Conservation (phyloP, 2,797 vertebrate species). For the Allobates femoralis region DNA sequence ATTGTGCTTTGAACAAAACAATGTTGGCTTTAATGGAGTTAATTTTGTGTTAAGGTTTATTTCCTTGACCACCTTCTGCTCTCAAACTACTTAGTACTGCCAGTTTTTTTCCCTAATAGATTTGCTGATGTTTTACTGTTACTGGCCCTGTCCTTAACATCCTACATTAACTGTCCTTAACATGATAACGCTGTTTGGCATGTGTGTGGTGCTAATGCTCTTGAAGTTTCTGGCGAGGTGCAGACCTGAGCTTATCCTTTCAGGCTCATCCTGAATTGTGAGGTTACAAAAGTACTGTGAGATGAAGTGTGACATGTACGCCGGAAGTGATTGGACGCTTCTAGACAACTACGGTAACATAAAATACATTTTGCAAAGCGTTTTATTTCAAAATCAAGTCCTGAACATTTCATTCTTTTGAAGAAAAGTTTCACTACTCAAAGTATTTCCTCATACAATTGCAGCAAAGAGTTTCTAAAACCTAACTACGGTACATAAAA, state of each 20-base stretch:
- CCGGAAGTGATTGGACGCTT: background rate
- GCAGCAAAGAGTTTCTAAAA: background rate
- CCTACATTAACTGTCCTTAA: too few relatives aligned
- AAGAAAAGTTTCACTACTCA: too few relatives aligned
- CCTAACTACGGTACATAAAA: too few relatives aligned
- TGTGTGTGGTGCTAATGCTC: conserved; percentile 19
- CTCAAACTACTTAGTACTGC: background rate
- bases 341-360: background rate
- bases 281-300: conserved; percentile 22
- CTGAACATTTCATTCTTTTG: background rate
- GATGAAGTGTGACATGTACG: background rate
- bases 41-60: background rate
- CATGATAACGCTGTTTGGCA: conserved; percentile 38
- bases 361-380: background rate
- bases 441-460: background rate
- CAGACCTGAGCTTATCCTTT: background rate
- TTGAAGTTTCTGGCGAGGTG: conserved; percentile 12
- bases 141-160: conserved; percentile 19
- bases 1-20: background rate
- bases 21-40: background rate
- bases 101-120: conserved; percentile 19
- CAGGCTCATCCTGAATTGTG: conserved; percentile 17
- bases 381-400: background rate
- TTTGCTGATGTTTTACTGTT: conserved; percentile 24
- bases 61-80: background rate